A percentile compares a stretch with the other conserved stretches of the same genome.
Conservation (phyloP, 1,140 invertebrate genomes). For the Drosophila bocki region DNA sequence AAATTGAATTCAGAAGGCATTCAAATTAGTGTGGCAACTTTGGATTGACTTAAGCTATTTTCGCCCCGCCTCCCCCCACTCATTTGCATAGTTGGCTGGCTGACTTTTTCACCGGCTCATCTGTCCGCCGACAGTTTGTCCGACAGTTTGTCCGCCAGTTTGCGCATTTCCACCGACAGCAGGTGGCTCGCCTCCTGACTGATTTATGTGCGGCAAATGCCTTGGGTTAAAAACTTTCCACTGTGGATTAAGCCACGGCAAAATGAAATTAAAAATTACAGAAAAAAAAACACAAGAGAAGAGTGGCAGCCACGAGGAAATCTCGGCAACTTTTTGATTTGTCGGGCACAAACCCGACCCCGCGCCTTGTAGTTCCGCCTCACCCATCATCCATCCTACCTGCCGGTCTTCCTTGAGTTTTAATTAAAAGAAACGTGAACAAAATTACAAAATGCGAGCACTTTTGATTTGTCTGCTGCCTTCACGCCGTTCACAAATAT, state of each 20-base stretch:
- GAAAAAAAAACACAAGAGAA: background rate
- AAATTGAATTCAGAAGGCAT: constrained; percentile 41
- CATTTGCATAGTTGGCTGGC: constrained; percentile 15
- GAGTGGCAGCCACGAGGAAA: constrained; percentile 22
- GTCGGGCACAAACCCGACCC: constrained; percentile 19
- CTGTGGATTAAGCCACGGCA: constrained; percentile 30
- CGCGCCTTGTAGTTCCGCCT: constrained; percentile 11
- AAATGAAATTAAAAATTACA: constrained; percentile 56
- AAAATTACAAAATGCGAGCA: constrained; percentile 48
- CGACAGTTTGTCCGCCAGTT: constrained; percentile 19
- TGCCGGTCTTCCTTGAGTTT: constrained; percentile 43
- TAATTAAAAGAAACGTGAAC: constrained; percentile 60
- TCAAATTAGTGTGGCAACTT: constrained; percentile 44
- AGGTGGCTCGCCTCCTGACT: constrained; percentile 35
- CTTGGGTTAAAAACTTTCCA: constrained; percentile 15
- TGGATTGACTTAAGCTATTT: constrained; percentile 20
- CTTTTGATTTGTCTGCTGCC: constrained; percentile 29
- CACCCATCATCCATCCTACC: background rate
- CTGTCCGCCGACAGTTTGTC: constrained; percentile 6
- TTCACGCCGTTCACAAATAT: constrained; percentile 6
- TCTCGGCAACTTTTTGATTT: constrained; percentile 61
- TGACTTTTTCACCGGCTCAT: constrained; percentile 16
- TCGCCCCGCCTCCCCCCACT: background rate
- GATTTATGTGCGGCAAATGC: constrained; percentile 47
- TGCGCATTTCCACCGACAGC: constrained; percentile 24